These are phyloP conservation scores for Anastrepha ludens DNA, from an alignment of 1,140 invertebrate genomes.

Conservation along the genomic window DNA sequence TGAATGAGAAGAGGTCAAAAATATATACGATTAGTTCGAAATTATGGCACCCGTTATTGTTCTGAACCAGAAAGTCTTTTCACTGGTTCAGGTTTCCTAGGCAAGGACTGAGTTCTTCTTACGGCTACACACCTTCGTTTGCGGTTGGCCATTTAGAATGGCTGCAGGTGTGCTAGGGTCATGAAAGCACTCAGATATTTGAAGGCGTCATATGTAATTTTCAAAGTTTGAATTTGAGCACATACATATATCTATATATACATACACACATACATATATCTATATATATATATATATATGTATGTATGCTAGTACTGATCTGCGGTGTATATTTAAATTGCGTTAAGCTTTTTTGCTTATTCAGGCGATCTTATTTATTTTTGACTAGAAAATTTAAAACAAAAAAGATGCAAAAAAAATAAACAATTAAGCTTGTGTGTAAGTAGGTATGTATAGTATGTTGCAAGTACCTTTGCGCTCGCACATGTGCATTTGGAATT, in stretches of 20 bases:
- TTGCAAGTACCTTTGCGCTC: neutral
- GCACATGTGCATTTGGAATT: constrained; percentile 13
- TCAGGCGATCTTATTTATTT: neutral
- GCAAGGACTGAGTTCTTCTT: too few relatives aligned
- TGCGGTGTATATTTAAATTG: neutral
- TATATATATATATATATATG: neutral
- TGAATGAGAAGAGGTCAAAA: too few relatives aligned
- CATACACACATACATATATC: too few relatives aligned
- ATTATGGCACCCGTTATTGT: neutral
- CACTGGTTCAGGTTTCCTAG: too few relatives aligned
- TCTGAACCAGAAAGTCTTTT: too few relatives aligned
- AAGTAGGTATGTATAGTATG: too few relatives aligned
- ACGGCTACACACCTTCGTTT: neutral
- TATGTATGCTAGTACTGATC: neutral
- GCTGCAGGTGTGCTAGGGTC: neutral
- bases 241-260: neutral
- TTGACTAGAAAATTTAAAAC: neutral
- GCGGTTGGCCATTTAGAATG: neutral
- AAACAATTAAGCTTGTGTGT: constrained; percentile 16
- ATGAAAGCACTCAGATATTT: neutral
- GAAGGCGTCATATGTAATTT: neutral
- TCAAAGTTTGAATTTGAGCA: too few relatives aligned
- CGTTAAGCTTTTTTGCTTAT: too few relatives aligned
- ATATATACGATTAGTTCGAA: neutral
- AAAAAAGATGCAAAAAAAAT: neutral